These are phyloP conservation scores for Diplodus puntazzo DNA, from an alignment of 2,797 vertebrate genomes.

Conservation along the genomic window DNA sequence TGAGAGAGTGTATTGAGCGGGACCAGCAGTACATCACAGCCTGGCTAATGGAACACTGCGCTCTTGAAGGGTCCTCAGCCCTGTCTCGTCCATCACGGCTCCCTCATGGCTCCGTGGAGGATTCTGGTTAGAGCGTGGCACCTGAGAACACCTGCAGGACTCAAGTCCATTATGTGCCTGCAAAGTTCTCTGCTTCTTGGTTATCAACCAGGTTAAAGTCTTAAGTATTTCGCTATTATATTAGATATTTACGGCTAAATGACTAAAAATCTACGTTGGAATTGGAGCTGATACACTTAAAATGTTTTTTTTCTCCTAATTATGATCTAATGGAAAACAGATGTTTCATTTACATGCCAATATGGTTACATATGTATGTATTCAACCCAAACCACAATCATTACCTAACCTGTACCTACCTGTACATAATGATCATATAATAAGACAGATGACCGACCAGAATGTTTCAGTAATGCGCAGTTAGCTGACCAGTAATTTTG, in stretches of 20 bases:
- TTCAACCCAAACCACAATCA: neutral
- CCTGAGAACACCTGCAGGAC: constrained; percentile 28
- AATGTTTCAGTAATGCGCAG: no score
- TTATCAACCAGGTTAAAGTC: neutral
- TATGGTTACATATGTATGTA: neutral
- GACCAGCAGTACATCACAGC: constrained; percentile 72
- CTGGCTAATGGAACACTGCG: constrained; percentile 74
- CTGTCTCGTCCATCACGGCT: constrained; percentile 61
- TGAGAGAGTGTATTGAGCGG: constrained; percentile 31
- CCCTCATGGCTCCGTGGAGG: constrained; percentile 44
- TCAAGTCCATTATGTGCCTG: constrained; percentile 6
- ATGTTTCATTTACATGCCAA: neutral
- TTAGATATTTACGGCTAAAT: neutral
- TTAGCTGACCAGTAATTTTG: no score
- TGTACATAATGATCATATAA: no score
- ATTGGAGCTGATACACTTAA: neutral
- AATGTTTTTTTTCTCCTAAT: no score
- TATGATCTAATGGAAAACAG: neutral
- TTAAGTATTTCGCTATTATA: neutral
- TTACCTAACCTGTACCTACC: no score
- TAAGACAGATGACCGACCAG: no score
- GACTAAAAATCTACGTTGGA: neutral
- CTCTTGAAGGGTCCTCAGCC: constrained; percentile 73
- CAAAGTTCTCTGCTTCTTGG: constrained; percentile 1
- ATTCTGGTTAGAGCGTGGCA: constrained; percentile 30